Base-by-base conservation (phyloP, 1,140 invertebrate genomes). In the Elymnias hypermnestra region DNA sequence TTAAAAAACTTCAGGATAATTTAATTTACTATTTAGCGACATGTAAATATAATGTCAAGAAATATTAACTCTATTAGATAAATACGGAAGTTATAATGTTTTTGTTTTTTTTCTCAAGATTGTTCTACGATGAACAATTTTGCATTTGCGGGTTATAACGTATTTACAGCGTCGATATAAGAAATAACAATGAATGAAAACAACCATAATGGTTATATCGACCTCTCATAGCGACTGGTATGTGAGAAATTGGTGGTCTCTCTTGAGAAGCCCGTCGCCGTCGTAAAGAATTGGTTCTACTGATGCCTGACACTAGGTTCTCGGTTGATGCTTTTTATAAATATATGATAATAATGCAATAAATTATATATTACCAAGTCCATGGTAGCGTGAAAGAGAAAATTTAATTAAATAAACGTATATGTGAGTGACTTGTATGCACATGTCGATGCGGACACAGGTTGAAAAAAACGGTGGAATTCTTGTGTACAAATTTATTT, bases 201-300 rank as follows among this genome's bases (percentile, higher is more conserved):
- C 23, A 19, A 37, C n/a, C 21, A 21, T 37, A 23, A 38, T 22
- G 8, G 4, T 7, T 18, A 3, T 15, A 15, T 15, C 7, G 23
- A 81, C 83, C 81, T 83, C 82, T 74, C 66, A 77, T 82, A 18
- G 86, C 82, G 3, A 87, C 76, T 0, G 86, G 86, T 57, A 87
- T 87, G 14, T 87, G 79, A 7, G 86, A 86, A 6, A 75, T 65
- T 0, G 82, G 76, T 10, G 78, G 78, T 21, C 86, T 53, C 39
- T 87, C 86, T 40, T 87, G 83, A 6, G 83, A 86, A 0, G 77
- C 67, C 0, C 86, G 57, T 1, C 86, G 56, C n/a, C 81, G 56
- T 2, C 84, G 37, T 44, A 87, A 46, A 0, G 86, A 87, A 5
- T 75, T 72, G 2, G 68, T 73, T 14, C 86, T 59, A 31, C 62